Percentiles rank a stretch among this genome's conserved stretches.
These are phyloP conservation scores for Leiothrix lutea DNA, from an alignment of 2,113 vertebrate species.

Conservation along the genomic window DNA sequence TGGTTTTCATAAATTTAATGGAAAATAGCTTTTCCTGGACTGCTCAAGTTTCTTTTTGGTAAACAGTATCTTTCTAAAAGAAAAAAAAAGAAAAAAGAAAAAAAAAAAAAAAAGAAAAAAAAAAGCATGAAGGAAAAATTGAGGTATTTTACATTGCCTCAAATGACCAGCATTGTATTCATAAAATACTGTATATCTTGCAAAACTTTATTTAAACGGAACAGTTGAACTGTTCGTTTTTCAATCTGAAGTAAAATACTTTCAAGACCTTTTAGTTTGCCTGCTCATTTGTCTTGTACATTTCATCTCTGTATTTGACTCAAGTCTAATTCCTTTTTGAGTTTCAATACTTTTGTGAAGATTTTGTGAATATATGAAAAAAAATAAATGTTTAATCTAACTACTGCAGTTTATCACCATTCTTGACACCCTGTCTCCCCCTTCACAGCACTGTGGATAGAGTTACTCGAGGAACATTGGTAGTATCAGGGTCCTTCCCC, in stretches of 20 bases:
- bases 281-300: conserved; percentile 80
- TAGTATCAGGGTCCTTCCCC: neutral
- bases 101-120: conserved; percentile 45
- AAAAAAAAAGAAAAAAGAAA: neutral
- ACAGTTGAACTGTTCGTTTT: conserved; percentile 80
- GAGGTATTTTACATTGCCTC: conserved; percentile 77
- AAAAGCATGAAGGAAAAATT: conserved; percentile 78
- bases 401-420: conserved; percentile 41
- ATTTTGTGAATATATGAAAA: conserved; percentile 64
- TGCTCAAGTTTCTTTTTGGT: conserved; percentile 82
- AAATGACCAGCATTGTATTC: conserved; percentile 81
- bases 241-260: conserved; percentile 81
- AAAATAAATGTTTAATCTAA: conserved; percentile 68
- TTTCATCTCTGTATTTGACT: conserved; percentile 77
- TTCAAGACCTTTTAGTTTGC: conserved; percentile 79
- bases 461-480: neutral
- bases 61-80: conserved; percentile 83
- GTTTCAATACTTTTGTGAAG: conserved; percentile 71
- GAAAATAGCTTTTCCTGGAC: conserved; percentile 82
- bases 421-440: conserved; percentile 24
- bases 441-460: neutral
- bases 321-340: conserved; percentile 67
- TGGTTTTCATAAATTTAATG: conserved; percentile 85
- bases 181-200: conserved; percentile 82
- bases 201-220: conserved; percentile 76